phyloP scores from a whole-genome alignment of 2,888 invertebrate species.

The Eupeodes luniger region DNA sequence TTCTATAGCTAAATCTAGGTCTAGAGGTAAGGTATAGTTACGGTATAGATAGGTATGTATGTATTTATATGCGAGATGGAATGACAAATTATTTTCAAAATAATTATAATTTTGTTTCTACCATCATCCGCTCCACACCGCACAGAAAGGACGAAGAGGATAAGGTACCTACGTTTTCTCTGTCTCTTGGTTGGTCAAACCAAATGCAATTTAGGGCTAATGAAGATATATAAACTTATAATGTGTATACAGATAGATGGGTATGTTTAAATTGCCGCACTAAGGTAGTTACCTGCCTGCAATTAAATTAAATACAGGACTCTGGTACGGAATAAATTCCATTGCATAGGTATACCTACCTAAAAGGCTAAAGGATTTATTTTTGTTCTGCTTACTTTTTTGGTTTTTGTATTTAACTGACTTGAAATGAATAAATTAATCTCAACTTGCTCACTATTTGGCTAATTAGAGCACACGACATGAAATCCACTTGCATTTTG shows the following conservation, averaged over 20 bases:
- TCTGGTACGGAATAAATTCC: not conserved
- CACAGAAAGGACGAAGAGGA: not conserved
- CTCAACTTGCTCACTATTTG: conserved; percentile 44
- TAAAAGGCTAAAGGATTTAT: not conserved
- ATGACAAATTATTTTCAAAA: conserved; percentile 35
- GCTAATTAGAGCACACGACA: conserved; percentile 70
- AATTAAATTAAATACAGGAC: conserved; percentile 35
- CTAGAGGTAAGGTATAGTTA: not conserved
- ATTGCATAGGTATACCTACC: no score
- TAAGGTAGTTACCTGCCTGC: conserved; percentile 25
- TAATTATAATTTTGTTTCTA: conserved; percentile 36
- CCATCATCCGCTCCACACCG: not conserved
- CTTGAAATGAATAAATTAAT: conserved; percentile 71
- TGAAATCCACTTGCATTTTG: conserved; percentile 47
- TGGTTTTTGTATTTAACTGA: conserved; percentile 10
- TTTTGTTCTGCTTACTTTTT: not conserved
- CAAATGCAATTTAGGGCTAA: conserved; percentile 32
- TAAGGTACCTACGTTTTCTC: not conserved
- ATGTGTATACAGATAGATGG: not conserved
- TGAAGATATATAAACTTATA: conserved; percentile 1
- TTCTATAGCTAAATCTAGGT: not conserved
- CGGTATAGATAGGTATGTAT: not conserved
- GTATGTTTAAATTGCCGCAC: conserved; percentile 11
- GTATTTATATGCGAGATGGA: not conserved
- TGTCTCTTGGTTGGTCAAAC: conserved; percentile 34